Percentiles rank a stretch among this genome's conserved stretches.
These are phyloP conservation scores for Drosophila rubida DNA, from an alignment of 2,888 invertebrate genomes.

Conservation along the genomic window DNA sequence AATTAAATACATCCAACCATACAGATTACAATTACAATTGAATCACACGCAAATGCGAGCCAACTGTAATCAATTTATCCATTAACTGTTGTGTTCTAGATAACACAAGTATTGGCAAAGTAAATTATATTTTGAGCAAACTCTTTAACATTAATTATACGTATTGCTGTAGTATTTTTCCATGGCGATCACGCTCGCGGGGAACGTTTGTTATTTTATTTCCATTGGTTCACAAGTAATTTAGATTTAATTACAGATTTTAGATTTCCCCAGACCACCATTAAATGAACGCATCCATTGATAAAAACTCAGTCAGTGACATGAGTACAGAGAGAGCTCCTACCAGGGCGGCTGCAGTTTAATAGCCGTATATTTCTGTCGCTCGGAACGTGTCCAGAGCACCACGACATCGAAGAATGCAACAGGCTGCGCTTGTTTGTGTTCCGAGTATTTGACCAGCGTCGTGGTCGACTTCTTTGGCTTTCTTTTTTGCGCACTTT, in stretches of 20 bases:
- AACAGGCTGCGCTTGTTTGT: background rate
- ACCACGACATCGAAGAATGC: constrained; percentile 34
- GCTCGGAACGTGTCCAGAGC: constrained; percentile 57
- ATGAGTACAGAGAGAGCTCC: background rate
- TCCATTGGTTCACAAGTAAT: constrained; percentile 2
- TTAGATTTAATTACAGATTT: background rate
- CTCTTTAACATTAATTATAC: too few species aligned
- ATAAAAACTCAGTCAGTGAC: background rate
- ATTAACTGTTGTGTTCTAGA: too few species aligned
- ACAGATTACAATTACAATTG: background rate
- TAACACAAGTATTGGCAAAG: too few species aligned
- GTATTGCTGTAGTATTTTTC: background rate
- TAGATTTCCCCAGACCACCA: background rate
- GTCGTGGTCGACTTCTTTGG: background rate
- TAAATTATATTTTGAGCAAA: too few species aligned
- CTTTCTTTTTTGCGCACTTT: background rate
- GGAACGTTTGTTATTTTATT: background rate
- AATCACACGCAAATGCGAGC: too few species aligned
- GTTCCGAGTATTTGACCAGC: background rate
- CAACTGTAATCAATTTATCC: too few species aligned
- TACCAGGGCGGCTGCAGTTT: constrained; percentile 64
- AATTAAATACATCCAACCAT: constrained; percentile 1
- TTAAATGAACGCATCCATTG: background rate
- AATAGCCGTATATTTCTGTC: constrained; percentile 32
- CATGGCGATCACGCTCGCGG: background rate